A percentile compares a stretch with the other conserved stretches of the same genome.
Evolutionary conservation across 2,888 invertebrate genomes (phyloP).

Genomic region (Melieria omissa): DNA sequence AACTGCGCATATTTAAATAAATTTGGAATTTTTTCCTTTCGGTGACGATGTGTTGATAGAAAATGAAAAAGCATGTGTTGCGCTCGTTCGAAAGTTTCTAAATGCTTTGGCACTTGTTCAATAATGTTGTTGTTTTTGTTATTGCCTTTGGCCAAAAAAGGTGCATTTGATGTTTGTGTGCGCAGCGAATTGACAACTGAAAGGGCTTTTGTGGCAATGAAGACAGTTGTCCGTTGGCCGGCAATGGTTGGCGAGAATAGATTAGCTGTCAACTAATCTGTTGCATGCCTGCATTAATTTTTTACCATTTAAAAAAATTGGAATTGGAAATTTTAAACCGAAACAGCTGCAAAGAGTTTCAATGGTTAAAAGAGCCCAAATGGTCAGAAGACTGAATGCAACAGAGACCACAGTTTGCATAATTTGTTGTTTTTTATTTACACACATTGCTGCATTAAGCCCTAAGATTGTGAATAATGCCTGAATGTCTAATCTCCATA

Average conservation of each 20-base stretch:
- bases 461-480: too few relatives aligned
- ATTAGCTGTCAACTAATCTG: constrained; percentile 43
- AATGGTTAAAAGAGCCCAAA: too few relatives aligned
- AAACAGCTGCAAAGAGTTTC: too few relatives aligned
- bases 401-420: too few relatives aligned
- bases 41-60: constrained; percentile 20
- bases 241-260: constrained; percentile 29
- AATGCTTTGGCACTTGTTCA: neutral
- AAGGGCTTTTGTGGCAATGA: neutral
- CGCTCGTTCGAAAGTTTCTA: neutral
- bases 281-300: constrained; percentile 4
- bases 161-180: constrained; percentile 7
- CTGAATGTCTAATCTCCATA: too few relatives aligned
- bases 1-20: constrained; percentile 25
- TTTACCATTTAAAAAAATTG: too few relatives aligned
- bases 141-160: neutral
- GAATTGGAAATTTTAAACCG: too few relatives aligned
- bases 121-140: neutral
- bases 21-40: constrained; percentile 9
- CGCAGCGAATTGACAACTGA: constrained; percentile 21
- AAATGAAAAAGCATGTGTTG: constrained; percentile 37
- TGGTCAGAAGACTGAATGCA: too few relatives aligned
- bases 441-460: too few relatives aligned
- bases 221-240: neutral
- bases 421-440: too few relatives aligned